These are phyloP conservation scores for Hippocampus guttulatus DNA, from an alignment of 2,113 vertebrate genomes.

Conservation along the genomic window DNA sequence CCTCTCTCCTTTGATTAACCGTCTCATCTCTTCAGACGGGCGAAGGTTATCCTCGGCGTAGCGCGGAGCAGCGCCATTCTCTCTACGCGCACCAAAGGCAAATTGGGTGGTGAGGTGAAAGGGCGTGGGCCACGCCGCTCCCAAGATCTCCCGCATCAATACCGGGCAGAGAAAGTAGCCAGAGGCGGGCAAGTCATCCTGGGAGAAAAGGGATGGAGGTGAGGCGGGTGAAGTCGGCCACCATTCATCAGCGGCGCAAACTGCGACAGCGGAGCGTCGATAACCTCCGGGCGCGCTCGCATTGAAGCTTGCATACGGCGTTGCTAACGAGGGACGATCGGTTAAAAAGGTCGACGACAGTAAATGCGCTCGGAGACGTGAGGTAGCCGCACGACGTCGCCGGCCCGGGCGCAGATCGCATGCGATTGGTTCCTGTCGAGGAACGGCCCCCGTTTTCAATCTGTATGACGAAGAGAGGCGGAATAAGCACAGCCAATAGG, in stretches of 20 bases:
- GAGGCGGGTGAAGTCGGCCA: slow-evolving; percentile 3
- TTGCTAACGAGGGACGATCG: slow-evolving; percentile 51
- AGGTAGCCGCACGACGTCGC: slow-evolving; percentile 4
- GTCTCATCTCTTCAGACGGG: slow-evolving; percentile 9
- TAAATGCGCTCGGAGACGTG: neutral
- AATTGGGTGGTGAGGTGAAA: slow-evolving; percentile 42
- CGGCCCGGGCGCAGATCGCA: slow-evolving; percentile 21
- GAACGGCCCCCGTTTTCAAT: slow-evolving; percentile 41
- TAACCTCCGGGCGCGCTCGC: slow-evolving; percentile 30
- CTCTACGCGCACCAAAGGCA: slow-evolving; percentile 14
- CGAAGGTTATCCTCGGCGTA: slow-evolving; percentile 20
- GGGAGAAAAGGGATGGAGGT: slow-evolving; percentile 13
- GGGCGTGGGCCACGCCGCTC: slow-evolving; percentile 26
- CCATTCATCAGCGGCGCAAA: slow-evolving; percentile 58
- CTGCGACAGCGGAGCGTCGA: slow-evolving; percentile 48
- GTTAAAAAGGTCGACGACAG: slow-evolving; percentile 54
- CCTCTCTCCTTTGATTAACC: slow-evolving; percentile 12
- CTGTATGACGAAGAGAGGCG: slow-evolving; percentile 52
- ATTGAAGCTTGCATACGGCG: slow-evolving; percentile 24
- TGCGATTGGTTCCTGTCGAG: slow-evolving; percentile 20
- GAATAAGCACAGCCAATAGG: slow-evolving; percentile 41
- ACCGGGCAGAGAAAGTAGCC: slow-evolving; percentile 33
- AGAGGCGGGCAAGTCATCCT: slow-evolving; percentile 33
- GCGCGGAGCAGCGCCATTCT: slow-evolving; percentile 13
- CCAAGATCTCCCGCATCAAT: slow-evolving; percentile 33